Base-by-base conservation (phyloP, 2,113 vertebrate genomes). In the Saguinus imperator region DNA sequence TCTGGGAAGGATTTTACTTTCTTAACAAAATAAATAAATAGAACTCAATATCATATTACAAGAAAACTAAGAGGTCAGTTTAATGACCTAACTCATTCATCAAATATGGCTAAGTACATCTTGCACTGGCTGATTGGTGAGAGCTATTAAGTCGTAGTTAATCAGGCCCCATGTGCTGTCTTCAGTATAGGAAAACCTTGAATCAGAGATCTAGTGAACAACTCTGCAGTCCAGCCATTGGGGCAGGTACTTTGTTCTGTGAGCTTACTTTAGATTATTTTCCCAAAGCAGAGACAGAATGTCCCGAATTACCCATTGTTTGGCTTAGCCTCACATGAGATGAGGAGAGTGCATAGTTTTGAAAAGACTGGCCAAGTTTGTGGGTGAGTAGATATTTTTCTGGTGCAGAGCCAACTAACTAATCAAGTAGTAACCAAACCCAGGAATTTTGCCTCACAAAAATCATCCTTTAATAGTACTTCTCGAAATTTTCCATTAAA, bases 401-500 rank as follows among this genome's bases (percentile, higher is more conserved):
- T 84, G 72, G 86, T 55, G 5, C 17, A 75, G 29, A 87, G 87
- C 55, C 75, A 91, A 82, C 37, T 75, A 80, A 50, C 87, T 95
- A 92, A 90, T 80, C 52, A 52, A 91, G n/a, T 29, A 83, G 32
- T 95, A 96, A 94, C 72, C 64, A 80, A 94, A 76, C 20, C 64
- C 55, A 94, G 89, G 89, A 94, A 93, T 70, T 50, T 43, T 32
- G 68, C 84, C 89, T 91, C 73, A 89, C 40, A 77, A 94, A 89
- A 87, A 61, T 70, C 52, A 88, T 61, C 57, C 50, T 92, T 58
- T 57, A 72, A 76, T 87, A 45, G n/a, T 32, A 17, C 40, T 92
- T 92, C 81, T 92, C 50, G 90, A 94, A 94, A 82, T 80, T 97
- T 96, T 91, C 79, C 91, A 87, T 83, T 79, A 87, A 92, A 91